Percentiles rank a stretch among this genome's conserved stretches.
These are phyloP conservation scores for Psix sp. DNA, from an alignment of 1,140 invertebrate genomes.

Conservation along the genomic window DNA sequence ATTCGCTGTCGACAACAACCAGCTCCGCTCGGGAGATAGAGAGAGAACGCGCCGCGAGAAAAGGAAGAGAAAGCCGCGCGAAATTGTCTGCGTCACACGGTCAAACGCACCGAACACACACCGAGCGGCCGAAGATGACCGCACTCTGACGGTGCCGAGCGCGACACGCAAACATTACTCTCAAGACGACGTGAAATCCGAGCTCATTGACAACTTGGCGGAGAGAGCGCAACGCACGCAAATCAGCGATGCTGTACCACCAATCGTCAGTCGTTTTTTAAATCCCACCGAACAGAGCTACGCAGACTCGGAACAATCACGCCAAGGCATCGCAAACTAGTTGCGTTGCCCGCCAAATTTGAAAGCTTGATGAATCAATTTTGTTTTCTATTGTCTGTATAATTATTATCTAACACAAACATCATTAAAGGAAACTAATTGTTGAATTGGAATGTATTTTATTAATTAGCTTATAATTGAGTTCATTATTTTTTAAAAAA, in stretches of 20 bases:
- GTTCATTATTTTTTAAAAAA: too few relatives aligned
- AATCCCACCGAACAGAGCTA: conserved; percentile 1
- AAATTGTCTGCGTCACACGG: too few relatives aligned
- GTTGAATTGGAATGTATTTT: too few relatives aligned
- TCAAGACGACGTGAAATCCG: conserved; percentile 11
- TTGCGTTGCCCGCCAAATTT: conserved; percentile 1
- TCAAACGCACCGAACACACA: conserved; percentile 1
- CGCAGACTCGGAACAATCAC: conserved; percentile 2
- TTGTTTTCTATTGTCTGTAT: too few relatives aligned
- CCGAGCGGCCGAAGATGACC: neutral
- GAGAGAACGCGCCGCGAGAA: neutral
- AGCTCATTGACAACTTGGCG: conserved; percentile 22
- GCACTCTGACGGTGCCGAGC: conserved; percentile 4
- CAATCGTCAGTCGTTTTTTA: conserved; percentile 6
- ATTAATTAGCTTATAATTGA: too few relatives aligned
- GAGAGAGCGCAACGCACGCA: conserved; percentile 8
- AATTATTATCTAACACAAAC: too few relatives aligned
- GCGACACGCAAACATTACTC: conserved; percentile 30
- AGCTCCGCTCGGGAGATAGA: neutral
- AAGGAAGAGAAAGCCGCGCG: conserved; percentile 2
- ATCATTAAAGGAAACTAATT: too few relatives aligned
- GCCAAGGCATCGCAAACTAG: neutral
- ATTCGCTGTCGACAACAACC: too few relatives aligned
- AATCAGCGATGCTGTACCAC: conserved; percentile 13
- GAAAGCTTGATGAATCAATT: too few relatives aligned